Evolutionary conservation across 30 jellyfish, hydroid and myxozoan genomes (phyloP).

Genomic region (Turritopsis rubra): DNA sequence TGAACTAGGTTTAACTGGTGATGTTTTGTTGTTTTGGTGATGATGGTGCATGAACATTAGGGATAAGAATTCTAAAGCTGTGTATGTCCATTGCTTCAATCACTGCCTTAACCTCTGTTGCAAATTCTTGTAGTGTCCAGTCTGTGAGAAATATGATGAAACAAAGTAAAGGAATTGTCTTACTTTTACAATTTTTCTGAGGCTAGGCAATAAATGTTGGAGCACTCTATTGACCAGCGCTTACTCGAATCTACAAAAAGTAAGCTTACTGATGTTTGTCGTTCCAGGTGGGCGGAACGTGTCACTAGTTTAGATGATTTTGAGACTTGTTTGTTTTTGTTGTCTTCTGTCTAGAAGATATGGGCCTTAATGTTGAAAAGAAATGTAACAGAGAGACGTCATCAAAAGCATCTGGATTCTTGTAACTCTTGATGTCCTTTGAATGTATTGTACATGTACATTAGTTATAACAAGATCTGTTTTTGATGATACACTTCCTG

Average conservation of each 20-base stretch:
- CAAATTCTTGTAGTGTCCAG: constrained; percentile 35
- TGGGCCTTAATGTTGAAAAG: constrained; percentile 15
- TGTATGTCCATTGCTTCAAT: constrained; percentile 45
- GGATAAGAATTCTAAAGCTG: constrained; percentile 31
- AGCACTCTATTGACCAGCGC: neutral
- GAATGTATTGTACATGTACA: neutral
- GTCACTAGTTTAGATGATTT: constrained; percentile 41
- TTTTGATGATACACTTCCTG: constrained; percentile 1
- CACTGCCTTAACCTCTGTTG: constrained; percentile 52
- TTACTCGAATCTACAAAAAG: constrained; percentile 15
- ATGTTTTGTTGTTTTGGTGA: constrained; percentile 26
- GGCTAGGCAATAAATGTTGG: constrained; percentile 4
- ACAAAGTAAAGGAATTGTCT: constrained; percentile 19
- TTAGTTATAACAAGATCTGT: constrained; percentile 3
- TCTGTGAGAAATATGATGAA: constrained; percentile 45
- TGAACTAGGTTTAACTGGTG: constrained; percentile 53
- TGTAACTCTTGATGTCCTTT: neutral
- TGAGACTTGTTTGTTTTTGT: constrained; percentile 31
- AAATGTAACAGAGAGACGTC: constrained; percentile 17
- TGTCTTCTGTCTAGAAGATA: constrained; percentile 28
- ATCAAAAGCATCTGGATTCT: constrained; percentile 3
- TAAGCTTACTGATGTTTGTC: constrained; percentile 47
- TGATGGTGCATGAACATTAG: constrained; percentile 67
- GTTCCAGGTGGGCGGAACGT: constrained; percentile 57
- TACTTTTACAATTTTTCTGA: constrained; percentile 11